Conservation (phyloP, 1,140 invertebrate genomes). For the Dreissena rostriformis region DNA sequence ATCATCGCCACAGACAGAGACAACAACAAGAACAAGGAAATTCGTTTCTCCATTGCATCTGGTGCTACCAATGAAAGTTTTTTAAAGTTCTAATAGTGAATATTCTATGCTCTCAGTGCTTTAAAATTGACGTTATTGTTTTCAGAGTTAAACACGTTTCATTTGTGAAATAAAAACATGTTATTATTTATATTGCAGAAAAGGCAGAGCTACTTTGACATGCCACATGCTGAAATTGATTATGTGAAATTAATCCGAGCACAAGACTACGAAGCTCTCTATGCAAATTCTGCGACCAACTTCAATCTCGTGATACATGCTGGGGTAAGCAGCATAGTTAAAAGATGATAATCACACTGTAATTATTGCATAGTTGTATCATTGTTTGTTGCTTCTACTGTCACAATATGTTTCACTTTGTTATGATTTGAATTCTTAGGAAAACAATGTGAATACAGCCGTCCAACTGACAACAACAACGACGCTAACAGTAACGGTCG, state of each 20-base stretch:
- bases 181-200: neutral
- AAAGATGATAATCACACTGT: no score
- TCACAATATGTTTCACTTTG: no score
- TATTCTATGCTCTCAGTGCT: no score
- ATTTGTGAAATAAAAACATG: neutral
- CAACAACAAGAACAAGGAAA: constrained; percentile 24
- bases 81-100: no score
- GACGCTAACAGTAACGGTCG: constrained; percentile 14
- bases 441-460: neutral
- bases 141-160: neutral
- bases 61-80: constrained; percentile 28
- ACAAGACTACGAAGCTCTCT: constrained; percentile 26
- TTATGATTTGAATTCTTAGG: constrained; percentile 7
- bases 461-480: neutral
- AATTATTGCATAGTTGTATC: no score
- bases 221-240: neutral
- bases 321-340: constrained; percentile 5
- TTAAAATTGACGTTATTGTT: no score
- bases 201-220: neutral
- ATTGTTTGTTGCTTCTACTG: no score
- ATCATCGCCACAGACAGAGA: constrained; percentile 27
- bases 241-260: neutral
- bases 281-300: neutral
- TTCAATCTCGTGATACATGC: constrained; percentile 15
- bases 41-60: neutral